Evolutionary conservation across 92 coral and sea anemone genomes (phyloP), one percentile per base, ranked within the genome.

Genomic region (Parazoanthus atlanticus): DNA sequence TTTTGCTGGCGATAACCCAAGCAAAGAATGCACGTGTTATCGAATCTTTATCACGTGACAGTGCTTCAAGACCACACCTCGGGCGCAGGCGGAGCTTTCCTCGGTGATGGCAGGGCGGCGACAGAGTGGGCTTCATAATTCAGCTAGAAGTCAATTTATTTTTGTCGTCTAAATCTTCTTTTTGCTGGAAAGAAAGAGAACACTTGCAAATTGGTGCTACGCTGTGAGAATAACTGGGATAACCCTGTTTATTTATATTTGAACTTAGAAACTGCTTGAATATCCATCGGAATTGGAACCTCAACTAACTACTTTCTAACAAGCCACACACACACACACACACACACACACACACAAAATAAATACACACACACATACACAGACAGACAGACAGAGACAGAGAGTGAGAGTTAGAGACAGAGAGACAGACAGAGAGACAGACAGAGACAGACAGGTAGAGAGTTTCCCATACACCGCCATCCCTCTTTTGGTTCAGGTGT

Each of bases 91-190:
- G 58, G 17, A 16, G 58, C 58, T 16, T 52, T 46, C 12, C 58
- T 52, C 19, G 58, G 19, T 52, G 58, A 52, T 52, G 21, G 21
- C 58, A 52, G 58, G 5, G 19, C 21, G 19, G 3, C 12, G 58
- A 13, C 12, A 8, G 49, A 46, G 12, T 56, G 21, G 65, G 65
- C 21, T 56, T 56, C 65, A 56, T 23, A 5, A 9, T n/a, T 61
- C 69, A 61, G n/a, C 8, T 23, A 61, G 13, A 61, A 61, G 69
- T 19, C n/a, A 25, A 3, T 0, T 25, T 61, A 7, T 52, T 13
- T 15, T 61, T 61, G 69, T 29, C 36, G 82, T 78, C 66, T 78
- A 78, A 43, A 78, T 78, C 82, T 78, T 78, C 82, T 78, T 78
- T 78, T 78, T 78, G 30, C 82, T 78, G 58, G 9, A 26, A 47